Percentiles rank a stretch among this genome's conserved stretches.
Conservation (phyloP, 2,888 invertebrate species). For the Megalurothrips usitatus region DNA sequence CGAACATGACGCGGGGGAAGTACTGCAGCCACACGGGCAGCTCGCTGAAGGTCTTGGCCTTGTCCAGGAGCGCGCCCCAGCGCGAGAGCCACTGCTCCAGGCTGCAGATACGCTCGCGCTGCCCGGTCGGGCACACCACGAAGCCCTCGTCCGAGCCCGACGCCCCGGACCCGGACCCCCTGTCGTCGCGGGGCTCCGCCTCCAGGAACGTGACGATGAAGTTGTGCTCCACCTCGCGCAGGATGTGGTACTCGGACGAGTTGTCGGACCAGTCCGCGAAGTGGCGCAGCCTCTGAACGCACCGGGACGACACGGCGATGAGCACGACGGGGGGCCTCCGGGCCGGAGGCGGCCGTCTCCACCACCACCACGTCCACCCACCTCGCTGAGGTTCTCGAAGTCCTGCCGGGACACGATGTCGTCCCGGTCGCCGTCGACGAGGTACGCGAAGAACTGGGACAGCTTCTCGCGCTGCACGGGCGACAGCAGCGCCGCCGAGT, state of each 20-base stretch:
- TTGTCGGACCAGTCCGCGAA: constrained; percentile 73
- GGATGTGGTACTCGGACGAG: constrained; percentile 66
- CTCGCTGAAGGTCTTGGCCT: constrained; percentile 54
- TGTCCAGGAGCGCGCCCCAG: constrained; percentile 58
- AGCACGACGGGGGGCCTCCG: too few species aligned
- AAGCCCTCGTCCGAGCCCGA: neutral
- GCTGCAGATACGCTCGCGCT: constrained; percentile 30
- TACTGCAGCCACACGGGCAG: constrained; percentile 71
- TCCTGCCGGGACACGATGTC: constrained; percentile 66
- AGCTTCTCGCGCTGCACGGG: constrained; percentile 64
- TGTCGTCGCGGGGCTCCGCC: constrained; percentile 28
- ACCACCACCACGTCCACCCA: constrained; percentile 41
- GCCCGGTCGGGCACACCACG: neutral
- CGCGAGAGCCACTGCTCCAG: constrained; percentile 66
- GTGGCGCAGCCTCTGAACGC: constrained; percentile 60
- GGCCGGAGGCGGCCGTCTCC: too few species aligned
- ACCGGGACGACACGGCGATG: too few species aligned
- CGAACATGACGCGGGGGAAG: constrained; percentile 65
- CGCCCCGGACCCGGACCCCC: neutral
- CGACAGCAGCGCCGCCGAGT: constrained; percentile 52
- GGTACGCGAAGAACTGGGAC: constrained; percentile 64
- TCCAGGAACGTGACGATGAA: constrained; percentile 64
- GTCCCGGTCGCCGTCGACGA: constrained; percentile 67
- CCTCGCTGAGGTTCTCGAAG: constrained; percentile 65
- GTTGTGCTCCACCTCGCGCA: constrained; percentile 66